Conservation (phyloP, 1,140 invertebrate species). For the Drosophila sp. region DNA sequence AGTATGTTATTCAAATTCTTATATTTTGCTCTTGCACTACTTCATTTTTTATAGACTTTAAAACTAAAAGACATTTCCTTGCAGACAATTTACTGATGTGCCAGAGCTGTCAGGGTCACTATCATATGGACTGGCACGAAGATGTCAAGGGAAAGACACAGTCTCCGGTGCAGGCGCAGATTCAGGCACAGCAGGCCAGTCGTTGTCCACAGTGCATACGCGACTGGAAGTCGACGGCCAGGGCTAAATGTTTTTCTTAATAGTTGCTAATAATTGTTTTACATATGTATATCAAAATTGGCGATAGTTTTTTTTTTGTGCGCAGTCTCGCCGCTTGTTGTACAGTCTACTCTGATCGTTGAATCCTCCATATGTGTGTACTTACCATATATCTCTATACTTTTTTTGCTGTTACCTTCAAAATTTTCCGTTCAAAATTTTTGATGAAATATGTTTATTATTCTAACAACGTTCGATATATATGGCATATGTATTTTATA, state of each 20-base stretch:
- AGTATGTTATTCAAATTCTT: background rate
- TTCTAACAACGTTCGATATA: background rate
- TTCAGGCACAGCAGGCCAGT: conserved; percentile 17
- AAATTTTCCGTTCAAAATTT: background rate
- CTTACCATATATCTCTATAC: conserved; percentile 18
- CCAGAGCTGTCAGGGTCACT: conserved; percentile 38
- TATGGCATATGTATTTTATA: background rate
- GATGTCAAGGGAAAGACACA: conserved; percentile 26
- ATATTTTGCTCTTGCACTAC: background rate
- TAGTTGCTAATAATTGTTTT: conserved; percentile 36
- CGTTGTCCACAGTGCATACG: conserved; percentile 51
- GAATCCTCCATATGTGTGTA: conserved; percentile 33
- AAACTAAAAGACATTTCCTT: background rate
- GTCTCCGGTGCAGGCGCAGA: conserved; percentile 3
- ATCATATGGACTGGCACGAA: conserved; percentile 55
- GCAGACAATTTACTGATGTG: conserved; percentile 40
- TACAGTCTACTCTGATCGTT: conserved; percentile 22
- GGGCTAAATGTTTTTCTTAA: conserved; percentile 25
- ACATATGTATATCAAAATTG: conserved; percentile 11
- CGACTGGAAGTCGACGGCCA: conserved; percentile 5
- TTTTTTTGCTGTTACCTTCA: background rate
- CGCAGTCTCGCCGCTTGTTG: conserved; percentile 17
- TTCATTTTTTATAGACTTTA: background rate
- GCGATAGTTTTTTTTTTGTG: conserved; percentile 8
- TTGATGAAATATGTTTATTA: background rate